Evolutionary conservation across 30 jellyfish, hydroid and myxozoan genomes (phyloP), one percentile per base, ranked within the genome.

Genomic region (Hydractinia echinata): DNA sequence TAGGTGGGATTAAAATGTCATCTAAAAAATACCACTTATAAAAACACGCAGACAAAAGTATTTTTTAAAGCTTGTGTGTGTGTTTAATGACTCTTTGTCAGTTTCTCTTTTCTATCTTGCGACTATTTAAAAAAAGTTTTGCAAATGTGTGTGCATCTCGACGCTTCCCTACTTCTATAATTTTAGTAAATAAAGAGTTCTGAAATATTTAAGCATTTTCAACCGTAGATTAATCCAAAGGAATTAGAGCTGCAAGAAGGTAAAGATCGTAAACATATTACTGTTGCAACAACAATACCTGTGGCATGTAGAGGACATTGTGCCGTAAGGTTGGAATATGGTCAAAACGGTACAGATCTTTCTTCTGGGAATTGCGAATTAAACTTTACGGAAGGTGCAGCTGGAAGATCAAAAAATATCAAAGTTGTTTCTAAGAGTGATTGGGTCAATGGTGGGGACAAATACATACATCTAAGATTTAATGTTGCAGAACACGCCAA

Each of bases 241-340:
- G 53, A 53, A 18, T 52, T 78, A 13, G 78, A 54, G 4, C 48
- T 89, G 5, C 49, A 87, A 7, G 97, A 89, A 71, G 84, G 80
- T n/a, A 91, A 76, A 8, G 64, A 76, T 55, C 95, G 95, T 11
- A 30, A 82, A 67, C 56, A 79, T 67, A 49, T 89, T 56, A 61
- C 14, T 52, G 67, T 89, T 4, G 62, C 72, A 21, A 56, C 84
- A 56, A 89, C 97, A 4, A 92, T 85, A 6, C 97, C 97, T 5
- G 70, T 89, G 39, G 88, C 79, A 54, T 89, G 97, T 74, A 81
- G 79, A 54, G 48, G 54, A 6, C 8, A 54, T 52, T 89, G 97
- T 76, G 49, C 53, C 5, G 95, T 84, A 10, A 8, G 50, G 77
- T 85, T 89, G n/a, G 95, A 84, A 56, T 48, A 84, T 13, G 95